Evolutionary conservation across 2,888 invertebrate genomes (phyloP).

Genomic region (Eupithecia vulgata): DNA sequence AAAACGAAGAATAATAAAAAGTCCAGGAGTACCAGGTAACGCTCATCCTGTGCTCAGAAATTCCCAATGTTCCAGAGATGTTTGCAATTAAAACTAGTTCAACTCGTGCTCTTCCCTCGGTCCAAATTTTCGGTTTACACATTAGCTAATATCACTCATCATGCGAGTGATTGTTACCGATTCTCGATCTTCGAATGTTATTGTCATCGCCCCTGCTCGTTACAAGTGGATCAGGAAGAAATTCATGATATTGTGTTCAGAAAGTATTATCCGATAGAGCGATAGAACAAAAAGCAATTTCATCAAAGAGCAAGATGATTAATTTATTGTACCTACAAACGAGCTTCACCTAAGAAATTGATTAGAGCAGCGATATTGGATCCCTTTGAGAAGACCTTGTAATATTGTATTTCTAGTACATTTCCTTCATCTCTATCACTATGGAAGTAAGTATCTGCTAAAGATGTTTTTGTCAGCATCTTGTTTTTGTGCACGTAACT

Average conservation of each 20-base stretch:
- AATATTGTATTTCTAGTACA: constrained; percentile 30
- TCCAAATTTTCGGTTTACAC: not conserved
- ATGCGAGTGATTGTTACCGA: not conserved
- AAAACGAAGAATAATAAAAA: too few relatives aligned
- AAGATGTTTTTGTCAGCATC: constrained; percentile 3
- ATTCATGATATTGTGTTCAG: constrained; percentile 17
- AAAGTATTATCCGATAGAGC: constrained; percentile 18
- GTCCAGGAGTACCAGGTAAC: too few relatives aligned
- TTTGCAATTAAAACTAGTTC: too few relatives aligned
- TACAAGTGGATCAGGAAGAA: not conserved
- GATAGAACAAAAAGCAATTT: constrained; percentile 30
- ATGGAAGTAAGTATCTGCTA: constrained; percentile 22
- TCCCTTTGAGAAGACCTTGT: constrained; percentile 34
- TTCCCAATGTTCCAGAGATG: too few relatives aligned
- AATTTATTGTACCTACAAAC: constrained; percentile 32
- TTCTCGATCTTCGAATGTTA: not conserved
- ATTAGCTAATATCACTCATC: not conserved
- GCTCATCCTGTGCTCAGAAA: too few relatives aligned
- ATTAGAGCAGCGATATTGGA: constrained; percentile 42
- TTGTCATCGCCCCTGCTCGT: not conserved
- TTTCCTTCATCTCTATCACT: constrained; percentile 35
- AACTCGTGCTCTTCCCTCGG: not conserved
- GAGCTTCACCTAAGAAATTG: constrained; percentile 38
- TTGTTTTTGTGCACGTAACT: constrained; percentile 32
- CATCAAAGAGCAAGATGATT: constrained; percentile 30